Base-by-base conservation (phyloP, 2,113 vertebrate species). In the Hyaena hyaena region DNA sequence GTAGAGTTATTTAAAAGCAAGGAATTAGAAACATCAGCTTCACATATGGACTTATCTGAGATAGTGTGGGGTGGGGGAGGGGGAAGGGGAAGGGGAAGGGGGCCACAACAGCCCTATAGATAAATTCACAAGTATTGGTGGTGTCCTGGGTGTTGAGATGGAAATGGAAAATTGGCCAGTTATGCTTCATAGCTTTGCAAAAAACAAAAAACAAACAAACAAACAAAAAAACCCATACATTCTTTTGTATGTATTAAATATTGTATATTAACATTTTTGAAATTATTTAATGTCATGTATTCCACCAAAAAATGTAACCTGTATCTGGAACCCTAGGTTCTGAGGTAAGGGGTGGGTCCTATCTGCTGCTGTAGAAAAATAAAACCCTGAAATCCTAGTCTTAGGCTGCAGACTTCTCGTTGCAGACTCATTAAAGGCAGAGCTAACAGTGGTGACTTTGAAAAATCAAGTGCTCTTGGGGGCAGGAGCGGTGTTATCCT, bases 181-280 rank as follows among this genome's bases (percentile, higher is more conserved):
- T 73, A 21, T 50, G 53, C 35, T 79, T 55, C 35, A n/a, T n/a
- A 39, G 63, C 21, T 48, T 92, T 61, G 55, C 9, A 61, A 88
- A 45, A 43, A 79, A 58, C 15, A 55, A 17, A 14, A 55, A 15
- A 55, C 14, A 15, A 55, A 17, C 53, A 55, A 15, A 17, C 4
- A 55, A 55, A 10, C 10, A 28, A 7, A n/a, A 50, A 12, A 12
- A 10, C 50, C 50, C n/a, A 10, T 12, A 43, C 50, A 45, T 80
- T 90, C 26, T 68, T 83, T 65, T 48, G 24, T 61, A 55, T 12
- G 10, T 89, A 24, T 43, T 92, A 58, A 77, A 33, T 66, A 80
- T 65, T 83, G 55, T 48, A 35, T 80, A 35, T 80, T 88, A 58
- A 96, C 58, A 81, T 7, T 48, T 39, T 71, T 50, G 19, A 92